Evolutionary conservation across 2,113 vertebrate genomes (phyloP), one percentile per base, ranked within the genome.

Genomic region (Oreotragus oreotragus): DNA sequence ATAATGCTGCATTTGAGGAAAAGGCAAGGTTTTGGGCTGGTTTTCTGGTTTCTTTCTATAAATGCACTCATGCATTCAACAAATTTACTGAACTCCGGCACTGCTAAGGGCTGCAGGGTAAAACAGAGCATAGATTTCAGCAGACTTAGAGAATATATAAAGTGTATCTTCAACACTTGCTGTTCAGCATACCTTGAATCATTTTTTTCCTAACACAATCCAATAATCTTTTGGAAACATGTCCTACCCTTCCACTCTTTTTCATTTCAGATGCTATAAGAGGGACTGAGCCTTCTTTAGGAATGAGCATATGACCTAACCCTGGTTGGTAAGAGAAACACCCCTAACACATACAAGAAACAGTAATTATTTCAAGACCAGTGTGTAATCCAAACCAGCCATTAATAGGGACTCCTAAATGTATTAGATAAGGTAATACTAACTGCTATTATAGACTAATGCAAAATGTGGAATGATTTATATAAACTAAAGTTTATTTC

Each of bases 1-100:
- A 97, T 88, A 96, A 90, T 88, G 84, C 45, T 93, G 80, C 73
- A 96, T 76, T 96, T 90, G 79, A 94, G 84, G 73, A 89, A 95
- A 96, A 58, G 30, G 51, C 53, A 73, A 84, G 80, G 64, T 15
- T 97, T 53, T 14, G 73, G 96, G 92, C 83, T 91, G 45, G 95
- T 89, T 93, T 95, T 76, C 84, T 92, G 28, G 1, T 93, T 94
- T 91, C 90, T 62, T 97, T 93, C 58, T 80, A 66, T 39, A 45
- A 4, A 53, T 7, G 30, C 91, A 93, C 21, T 97, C 95, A 97
- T 10, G 85, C 88, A 97, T 95, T 88, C 84, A 76, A 86, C 51
- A 81, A 80, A 95, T 95, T 87, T 83, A 92, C 62, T 45, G 47
- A 91, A 80, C 15, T 27, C 79, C 47, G 58, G 49, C 21, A 53